Percentiles rank a stretch among this genome's conserved stretches.
These are phyloP conservation scores for Tipula confusa DNA, from an alignment of 2,888 invertebrate species.

Conservation along the genomic window DNA sequence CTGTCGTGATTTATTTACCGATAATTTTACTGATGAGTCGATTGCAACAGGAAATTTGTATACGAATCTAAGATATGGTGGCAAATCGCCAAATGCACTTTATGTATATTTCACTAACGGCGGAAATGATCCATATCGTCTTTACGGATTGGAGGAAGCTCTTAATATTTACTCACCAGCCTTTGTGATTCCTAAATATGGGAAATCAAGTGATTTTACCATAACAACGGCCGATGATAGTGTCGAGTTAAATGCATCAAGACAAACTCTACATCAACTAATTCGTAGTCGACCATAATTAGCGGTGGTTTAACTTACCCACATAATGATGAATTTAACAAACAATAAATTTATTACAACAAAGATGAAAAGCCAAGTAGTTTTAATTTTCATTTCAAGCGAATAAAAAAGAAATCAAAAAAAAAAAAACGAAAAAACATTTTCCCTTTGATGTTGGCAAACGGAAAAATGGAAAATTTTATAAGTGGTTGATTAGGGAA, in stretches of 20 bases:
- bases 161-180: background rate
- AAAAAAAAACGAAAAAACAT: too few relatives aligned
- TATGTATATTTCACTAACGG: background rate
- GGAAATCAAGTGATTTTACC: background rate
- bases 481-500: slow-evolving; percentile 5
- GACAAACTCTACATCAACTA: background rate
- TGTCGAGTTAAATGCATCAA: background rate
- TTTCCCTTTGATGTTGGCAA: background rate
- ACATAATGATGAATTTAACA: background rate
- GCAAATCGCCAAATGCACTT: background rate
- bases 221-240: background rate
- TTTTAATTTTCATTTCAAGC: background rate
- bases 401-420: background rate
- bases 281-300: background rate
- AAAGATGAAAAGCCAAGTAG: background rate
- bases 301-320: too few relatives aligned
- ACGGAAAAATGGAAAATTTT: background rate
- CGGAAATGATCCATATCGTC: background rate
- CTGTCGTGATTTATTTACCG: background rate
- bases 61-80: background rate
- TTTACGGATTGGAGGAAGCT: background rate
- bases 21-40: background rate
- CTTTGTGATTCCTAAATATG: background rate
- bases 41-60: background rate
- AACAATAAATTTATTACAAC: background rate